These are phyloP conservation scores for Dendrolimus punctatus DNA, from an alignment of 1,140 invertebrate genomes.

Conservation along the genomic window DNA sequence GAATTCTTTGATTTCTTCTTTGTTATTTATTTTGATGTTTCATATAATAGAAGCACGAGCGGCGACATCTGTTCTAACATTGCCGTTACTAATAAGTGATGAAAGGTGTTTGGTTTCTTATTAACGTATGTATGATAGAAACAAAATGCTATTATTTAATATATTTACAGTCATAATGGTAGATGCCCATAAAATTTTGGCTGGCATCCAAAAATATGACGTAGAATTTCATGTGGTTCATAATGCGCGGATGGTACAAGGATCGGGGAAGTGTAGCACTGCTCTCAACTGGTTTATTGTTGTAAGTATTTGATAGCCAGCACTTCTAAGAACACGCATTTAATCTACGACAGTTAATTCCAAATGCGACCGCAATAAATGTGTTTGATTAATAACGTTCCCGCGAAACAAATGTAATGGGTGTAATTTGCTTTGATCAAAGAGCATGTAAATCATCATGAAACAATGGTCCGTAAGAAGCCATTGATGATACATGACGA, in stretches of 20 bases:
- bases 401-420: conserved; percentile 54
- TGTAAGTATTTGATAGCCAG: conserved; percentile 65
- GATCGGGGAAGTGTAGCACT: conserved; percentile 45
- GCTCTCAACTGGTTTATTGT: conserved; percentile 47
- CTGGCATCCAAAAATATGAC: conserved; percentile 44
- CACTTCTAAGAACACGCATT: conserved; percentile 54
- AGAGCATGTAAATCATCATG: conserved; percentile 46
- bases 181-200: conserved; percentile 51
- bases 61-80: conserved; percentile 14
- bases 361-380: conserved; percentile 57
- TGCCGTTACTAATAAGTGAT: conserved; percentile 8
- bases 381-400: conserved; percentile 64
- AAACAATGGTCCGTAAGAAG: conserved; percentile 38
- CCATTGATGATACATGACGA: conserved; percentile 34
- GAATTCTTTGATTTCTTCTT: conserved; percentile 56
- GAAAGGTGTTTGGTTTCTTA: conserved; percentile 3
- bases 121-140: conserved; percentile 8
- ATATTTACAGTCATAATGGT: conserved; percentile 22
- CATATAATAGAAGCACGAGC: conserved; percentile 24
- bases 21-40: conserved; percentile 48
- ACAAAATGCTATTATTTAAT: conserved; percentile 24
- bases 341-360: conserved; percentile 61
- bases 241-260: conserved; percentile 28
- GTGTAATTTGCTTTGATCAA: conserved; percentile 46
- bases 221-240: conserved; percentile 36